phyloP scores from a whole-genome alignment of 2,113 vertebrate species.

The Pelodiscus sinensis region DNA sequence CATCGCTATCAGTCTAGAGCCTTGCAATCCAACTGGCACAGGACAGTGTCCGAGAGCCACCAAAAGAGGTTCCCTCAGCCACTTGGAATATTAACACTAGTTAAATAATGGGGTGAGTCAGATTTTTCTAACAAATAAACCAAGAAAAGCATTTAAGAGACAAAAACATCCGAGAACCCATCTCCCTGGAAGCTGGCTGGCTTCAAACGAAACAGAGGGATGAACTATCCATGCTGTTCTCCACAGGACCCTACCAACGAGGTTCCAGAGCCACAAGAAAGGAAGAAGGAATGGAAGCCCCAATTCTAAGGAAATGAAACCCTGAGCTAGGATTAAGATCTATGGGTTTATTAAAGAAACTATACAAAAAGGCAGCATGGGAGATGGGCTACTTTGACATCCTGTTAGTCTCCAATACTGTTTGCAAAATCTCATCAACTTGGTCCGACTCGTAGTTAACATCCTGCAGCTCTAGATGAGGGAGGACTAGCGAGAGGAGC shows the following conservation, averaged over 20 bases:
- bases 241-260: not conserved
- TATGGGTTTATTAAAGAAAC: not conserved
- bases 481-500: conserved; percentile 82
- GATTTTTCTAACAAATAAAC: conserved; percentile 55
- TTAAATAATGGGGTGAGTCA: too few species aligned
- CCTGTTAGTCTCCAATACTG: conserved; percentile 83
- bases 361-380: conserved; percentile 7
- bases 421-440: conserved; percentile 85
- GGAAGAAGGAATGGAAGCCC: not conserved
- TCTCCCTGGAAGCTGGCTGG: not conserved
- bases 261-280: not conserved
- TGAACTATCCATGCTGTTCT: not conserved
- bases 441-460: conserved; percentile 81
- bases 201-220: not conserved
- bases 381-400: conserved; percentile 44
- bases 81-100: conserved; percentile 14
- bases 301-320: not conserved
- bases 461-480: conserved; percentile 82
- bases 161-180: not conserved
- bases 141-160: not conserved
- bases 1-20: not conserved
- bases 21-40: not conserved
- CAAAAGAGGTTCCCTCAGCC: conserved; percentile 43
- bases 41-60: not conserved
- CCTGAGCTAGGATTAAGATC: not conserved